Base-by-base conservation (phyloP, 2,888 invertebrate genomes). In the Cataglyphis rosenhaueri region DNA sequence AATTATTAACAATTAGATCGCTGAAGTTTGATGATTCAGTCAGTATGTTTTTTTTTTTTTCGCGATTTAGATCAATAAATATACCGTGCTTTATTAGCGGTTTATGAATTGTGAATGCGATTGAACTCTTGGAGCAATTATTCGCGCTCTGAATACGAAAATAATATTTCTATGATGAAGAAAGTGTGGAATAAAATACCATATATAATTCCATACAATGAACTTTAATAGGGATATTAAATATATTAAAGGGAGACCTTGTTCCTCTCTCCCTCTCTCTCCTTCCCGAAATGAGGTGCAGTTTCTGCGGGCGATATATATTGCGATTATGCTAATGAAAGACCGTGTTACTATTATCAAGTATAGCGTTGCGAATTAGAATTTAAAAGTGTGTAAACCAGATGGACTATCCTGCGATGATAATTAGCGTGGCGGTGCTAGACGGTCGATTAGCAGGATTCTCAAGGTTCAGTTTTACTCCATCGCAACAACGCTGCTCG, bases 371-470 rank as follows among this genome's bases (percentile, higher is more conserved):
- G 74, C 32, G 66, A 83, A 86, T 84, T 84, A 81, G 78, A 59
- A 57, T 44, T 41, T 55, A 73, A 55, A 76, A 79, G 35, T 75
- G 65, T 44, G 41, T 78, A 83, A 89, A 85, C 66, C 78, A 83
- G 68, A 70, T 85, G 70, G 55, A 61, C 65, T 82, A 68, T 76
- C 21, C 66, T 79, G 82, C 62, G 66, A 87, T 44, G 83, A 83
- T 84, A 85, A 90, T 92, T 92, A 92, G 86, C 92, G 81, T 79
- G 52, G 55, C 84, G 81, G 82, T 75, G 90, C 85, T 87, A 91
- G 88, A 90, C 89, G 44, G 70, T 35, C 78, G 84, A 88, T 91
- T 91, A 90, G 82, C 89, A 75, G 66, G 38, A 35, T 78, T 75
- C 61, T 52, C 86, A 88, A 88, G 88, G 85, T 75, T 85, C 29